Base-by-base conservation (phyloP, 2,888 invertebrate genomes). In the Sesia bembeciformis region DNA sequence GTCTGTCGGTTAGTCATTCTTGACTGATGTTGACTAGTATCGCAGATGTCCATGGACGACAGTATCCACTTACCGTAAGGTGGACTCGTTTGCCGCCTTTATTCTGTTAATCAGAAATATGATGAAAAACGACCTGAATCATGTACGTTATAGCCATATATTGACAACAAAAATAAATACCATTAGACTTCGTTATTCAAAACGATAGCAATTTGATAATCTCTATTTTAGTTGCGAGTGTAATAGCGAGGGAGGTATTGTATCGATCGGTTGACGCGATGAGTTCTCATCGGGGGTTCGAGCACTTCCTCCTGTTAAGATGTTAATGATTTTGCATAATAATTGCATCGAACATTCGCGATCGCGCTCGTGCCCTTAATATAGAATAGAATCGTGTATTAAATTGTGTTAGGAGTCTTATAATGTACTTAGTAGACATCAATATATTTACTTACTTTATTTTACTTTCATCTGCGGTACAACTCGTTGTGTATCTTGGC, bases 291-390 rank as follows among this genome's bases (percentile, higher is more conserved):
- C 55, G 54, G 52, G 56, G 63, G 65, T 65, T 60, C 58, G 63
- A 61, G 66, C 67, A 69, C 70, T 74, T 74, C 68, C 74, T 74
- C 68, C 74, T 68, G 71, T 74, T 76, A 78, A 77, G 76, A 81
- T 80, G 77, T 74, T 82, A 81, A 84, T 84, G 76, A 78, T 80
- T 84, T 79, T 81, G 84, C 84, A 84, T 84, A 83, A 74, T 83
- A 80, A 83, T 82, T 81, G 78, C 79, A 80, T 65, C 60, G 51
- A 61, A 56, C 59, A 69, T 70, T 59, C 65, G 56, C 60, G 50
- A 50, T 38, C 46, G 46, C 46, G 46, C 46, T 46, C n/a, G 8
- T 23, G 23, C 23, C 23, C 23, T 23, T 23, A 23, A 23, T 46
- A 46, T 7, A 8, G 23, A 46, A 46, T 46, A 46, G 46, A 46